Evolutionary conservation across 2,797 vertebrate species (phyloP), one percentile per base, ranked within the genome.

Genomic region (Lutjanus argentimaculatus): DNA sequence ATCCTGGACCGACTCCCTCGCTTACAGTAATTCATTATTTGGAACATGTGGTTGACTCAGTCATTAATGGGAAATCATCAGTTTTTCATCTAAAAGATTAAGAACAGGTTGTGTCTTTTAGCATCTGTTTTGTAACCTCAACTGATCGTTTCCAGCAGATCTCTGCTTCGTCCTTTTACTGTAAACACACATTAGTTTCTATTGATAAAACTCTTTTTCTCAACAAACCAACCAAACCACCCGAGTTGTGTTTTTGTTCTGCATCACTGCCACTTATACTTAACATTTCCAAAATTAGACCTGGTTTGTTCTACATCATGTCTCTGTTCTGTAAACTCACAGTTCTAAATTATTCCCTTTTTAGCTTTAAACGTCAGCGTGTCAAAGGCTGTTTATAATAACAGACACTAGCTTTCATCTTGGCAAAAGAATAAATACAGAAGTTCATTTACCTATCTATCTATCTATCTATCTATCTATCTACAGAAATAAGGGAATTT

Each of bases 11-110:
- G 15, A 77, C 82, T 84, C 79, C 85, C 56, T 79, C 82, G 1
- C 62, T 92, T 89, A 85, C 90, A 72, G 90, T 85, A 90, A 92
- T 55, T 88, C 51, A 83, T 85, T 84, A 84, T 68, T 85, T 77
- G 51, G 53, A 89, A 73, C 43, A 77, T 82, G 11, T 12, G 10
- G 52, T 19, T 90, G 87, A 88, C 46, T 89, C 77, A 87, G 11
- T 82, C 81, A 75, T 85, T 87, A 87, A 85, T 87, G 48, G 76
- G 84, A 93, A 91, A 72, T 76, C 36, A 72, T 77, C 53, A 62
- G 77, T 22, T 78, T 85, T 86, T 75, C 49, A 84, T 80, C 36
- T 76, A 52, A 68, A 16, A 77, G 48, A 80, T 79, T 7, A 82
- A 76, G 65, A 83, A 69, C 46, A 7, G 15, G 25, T 56, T 3